Evolutionary conservation across 2,888 invertebrate species (phyloP).

Genomic region (Rhamphomyia laevipes): DNA sequence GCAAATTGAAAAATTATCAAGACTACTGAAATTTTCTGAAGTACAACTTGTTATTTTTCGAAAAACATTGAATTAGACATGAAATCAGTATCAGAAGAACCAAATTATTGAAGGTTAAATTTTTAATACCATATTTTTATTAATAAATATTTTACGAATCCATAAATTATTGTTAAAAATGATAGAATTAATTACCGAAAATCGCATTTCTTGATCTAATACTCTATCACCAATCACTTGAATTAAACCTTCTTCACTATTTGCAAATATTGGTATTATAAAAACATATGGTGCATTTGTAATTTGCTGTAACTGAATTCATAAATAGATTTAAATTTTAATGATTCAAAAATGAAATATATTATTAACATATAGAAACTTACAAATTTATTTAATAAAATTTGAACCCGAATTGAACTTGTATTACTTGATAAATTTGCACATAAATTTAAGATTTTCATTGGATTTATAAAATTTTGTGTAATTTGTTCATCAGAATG

Average conservation of each 20-base stretch:
- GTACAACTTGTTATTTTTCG: no score
- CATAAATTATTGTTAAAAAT: no score
- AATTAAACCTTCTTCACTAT: constrained; percentile 47
- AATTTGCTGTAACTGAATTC: constrained; percentile 25
- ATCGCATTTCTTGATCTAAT: constrained; percentile 41
- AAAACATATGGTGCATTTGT: constrained; percentile 44
- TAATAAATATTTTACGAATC: no score
- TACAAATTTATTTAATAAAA: not conserved
- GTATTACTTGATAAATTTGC: not conserved
- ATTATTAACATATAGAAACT: not conserved
- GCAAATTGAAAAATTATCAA: no score
- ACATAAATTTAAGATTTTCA: not conserved
- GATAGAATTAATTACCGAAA: no score
- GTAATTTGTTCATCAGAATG: no score
- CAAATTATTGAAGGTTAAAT: no score
- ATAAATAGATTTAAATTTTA: not conserved
- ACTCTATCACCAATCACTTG: constrained; percentile 44
- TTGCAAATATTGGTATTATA: constrained; percentile 42
- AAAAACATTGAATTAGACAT: no score
- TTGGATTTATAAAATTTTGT: not conserved
- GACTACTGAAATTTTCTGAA: no score
- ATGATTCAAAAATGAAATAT: not conserved
- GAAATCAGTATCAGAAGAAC: no score
- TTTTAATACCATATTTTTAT: no score
- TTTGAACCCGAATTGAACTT: not conserved